Conservation (phyloP, 1,140 invertebrate species). For the Pachypeltis micranthus region DNA sequence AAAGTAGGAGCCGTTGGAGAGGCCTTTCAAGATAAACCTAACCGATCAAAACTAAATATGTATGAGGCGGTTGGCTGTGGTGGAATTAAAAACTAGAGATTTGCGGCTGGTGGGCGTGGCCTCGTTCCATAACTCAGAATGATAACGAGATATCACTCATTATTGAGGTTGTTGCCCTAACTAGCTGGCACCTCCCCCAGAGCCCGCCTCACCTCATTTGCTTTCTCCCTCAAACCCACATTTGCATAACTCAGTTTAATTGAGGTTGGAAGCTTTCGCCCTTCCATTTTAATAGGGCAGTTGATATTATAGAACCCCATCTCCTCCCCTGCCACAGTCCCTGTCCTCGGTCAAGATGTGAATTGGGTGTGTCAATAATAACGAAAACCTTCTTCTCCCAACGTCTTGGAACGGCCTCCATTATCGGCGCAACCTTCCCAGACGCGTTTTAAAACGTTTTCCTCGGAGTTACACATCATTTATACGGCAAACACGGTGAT, state of each 20-base stretch:
- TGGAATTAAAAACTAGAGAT: neutral
- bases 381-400: too few species aligned
- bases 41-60: too few species aligned
- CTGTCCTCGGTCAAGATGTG: neutral
- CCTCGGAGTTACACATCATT: too few species aligned
- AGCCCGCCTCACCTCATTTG: too few species aligned
- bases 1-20: too few species aligned
- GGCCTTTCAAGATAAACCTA: too few species aligned
- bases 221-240: neutral
- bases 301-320: constrained; percentile 3
- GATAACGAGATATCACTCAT: constrained; percentile 1
- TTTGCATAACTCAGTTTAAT: constrained; percentile 8
- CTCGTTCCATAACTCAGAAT: neutral
- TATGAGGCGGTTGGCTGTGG: too few species aligned
- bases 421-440: too few species aligned
- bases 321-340: neutral
- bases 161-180: constrained; percentile 4
- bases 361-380: neutral
- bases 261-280: neutral
- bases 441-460: too few species aligned
- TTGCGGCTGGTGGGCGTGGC: neutral
- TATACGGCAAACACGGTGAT: too few species aligned
- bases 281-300: constrained; percentile 6
- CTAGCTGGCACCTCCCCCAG: neutral
- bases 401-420: too few species aligned